Evolutionary conservation across 2,797 vertebrate genomes (phyloP).

Genomic region (Agapornis canus): DNA sequence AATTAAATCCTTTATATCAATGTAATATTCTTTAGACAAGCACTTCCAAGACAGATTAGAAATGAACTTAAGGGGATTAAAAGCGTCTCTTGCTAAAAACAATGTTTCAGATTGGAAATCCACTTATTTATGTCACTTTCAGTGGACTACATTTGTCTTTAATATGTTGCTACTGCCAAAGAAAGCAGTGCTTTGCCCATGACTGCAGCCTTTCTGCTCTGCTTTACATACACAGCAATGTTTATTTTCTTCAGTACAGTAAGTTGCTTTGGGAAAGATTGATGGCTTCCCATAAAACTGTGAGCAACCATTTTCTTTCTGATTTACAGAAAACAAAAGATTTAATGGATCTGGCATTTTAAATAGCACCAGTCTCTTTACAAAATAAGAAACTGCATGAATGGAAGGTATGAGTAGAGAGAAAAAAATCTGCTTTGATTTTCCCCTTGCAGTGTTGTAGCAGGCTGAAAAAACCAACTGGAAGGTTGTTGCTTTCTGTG

Average conservation of each 20-base stretch:
- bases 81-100: conserved; percentile 82
- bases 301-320: conserved; percentile 67
- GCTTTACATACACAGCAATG: conserved; percentile 63
- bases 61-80: conserved; percentile 84
- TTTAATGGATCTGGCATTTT: conserved; percentile 72
- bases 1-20: conserved; percentile 82
- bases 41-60: conserved; percentile 81
- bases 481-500: not conserved
- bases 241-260: conserved; percentile 71
- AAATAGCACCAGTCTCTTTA: conserved; percentile 51
- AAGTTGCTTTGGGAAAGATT: conserved; percentile 72
- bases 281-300: conserved; percentile 73
- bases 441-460: not conserved
- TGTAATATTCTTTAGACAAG: conserved; percentile 80
- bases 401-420: conserved; percentile 18
- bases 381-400: conserved; percentile 36
- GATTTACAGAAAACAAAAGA: conserved; percentile 70
- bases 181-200: conserved; percentile 54
- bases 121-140: conserved; percentile 82
- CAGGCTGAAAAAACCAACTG: not conserved
- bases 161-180: conserved; percentile 64
- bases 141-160: conserved; percentile 76
- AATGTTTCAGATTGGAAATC: conserved; percentile 82
- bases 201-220: conserved; percentile 44
- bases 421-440: conserved; percentile 28